phyloP scores from a whole-genome alignment of 2,797 vertebrate genomes.

The Trematomus bernacchii region DNA sequence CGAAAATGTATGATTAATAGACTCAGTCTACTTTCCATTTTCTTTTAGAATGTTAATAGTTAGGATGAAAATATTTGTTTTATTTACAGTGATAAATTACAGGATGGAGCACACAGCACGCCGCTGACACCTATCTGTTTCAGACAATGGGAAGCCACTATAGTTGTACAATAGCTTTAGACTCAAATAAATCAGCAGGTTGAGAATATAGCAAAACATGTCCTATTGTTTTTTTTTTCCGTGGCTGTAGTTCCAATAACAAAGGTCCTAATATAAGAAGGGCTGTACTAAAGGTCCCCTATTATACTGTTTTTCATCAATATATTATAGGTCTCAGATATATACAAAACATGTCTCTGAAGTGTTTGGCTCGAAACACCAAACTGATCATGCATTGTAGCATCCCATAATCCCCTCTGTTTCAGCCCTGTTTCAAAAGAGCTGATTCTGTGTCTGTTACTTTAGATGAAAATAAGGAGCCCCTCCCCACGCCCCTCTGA shows the following conservation, averaged over 20 bases:
- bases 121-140: neutral
- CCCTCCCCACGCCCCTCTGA: too few species aligned
- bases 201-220: slow-evolving; percentile 9
- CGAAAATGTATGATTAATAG: neutral
- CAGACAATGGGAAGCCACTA: neutral
- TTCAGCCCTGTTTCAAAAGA: too few species aligned
- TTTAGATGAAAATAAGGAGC: too few species aligned
- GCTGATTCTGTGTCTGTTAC: too few species aligned
- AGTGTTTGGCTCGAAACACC: too few species aligned
- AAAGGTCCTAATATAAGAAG: neutral
- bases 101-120: neutral
- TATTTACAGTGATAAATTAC: neutral
- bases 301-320: too few species aligned
- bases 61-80: neutral
- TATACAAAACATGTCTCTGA: too few species aligned
- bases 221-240: slow-evolving; percentile 16
- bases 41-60: neutral
- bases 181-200: neutral
- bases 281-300: too few species aligned
- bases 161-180: neutral
- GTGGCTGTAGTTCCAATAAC: neutral
- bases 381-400: too few species aligned
- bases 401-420: too few species aligned
- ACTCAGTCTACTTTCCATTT: neutral
- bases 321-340: too few species aligned